A percentile compares a stretch with the other conserved stretches of the same genome.
phyloP scores from a whole-genome alignment of 1,140 invertebrate genomes.

The Zeugodacus cucurbitae region DNA sequence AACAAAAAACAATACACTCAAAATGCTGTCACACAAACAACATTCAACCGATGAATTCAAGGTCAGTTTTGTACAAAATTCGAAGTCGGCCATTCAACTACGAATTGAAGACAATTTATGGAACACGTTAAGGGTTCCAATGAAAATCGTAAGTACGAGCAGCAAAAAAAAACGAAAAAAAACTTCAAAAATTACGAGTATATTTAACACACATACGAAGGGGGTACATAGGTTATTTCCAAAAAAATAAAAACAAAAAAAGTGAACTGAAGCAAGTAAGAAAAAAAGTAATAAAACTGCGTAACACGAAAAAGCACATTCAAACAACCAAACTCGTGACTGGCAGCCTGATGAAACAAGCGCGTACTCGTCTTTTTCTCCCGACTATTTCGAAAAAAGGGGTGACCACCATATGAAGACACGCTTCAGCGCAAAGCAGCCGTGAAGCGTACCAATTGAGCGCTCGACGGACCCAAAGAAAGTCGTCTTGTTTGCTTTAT shows the following conservation, averaged over 20 bases:
- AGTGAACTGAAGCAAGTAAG: background rate
- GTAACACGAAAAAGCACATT: background rate
- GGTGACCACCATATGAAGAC: background rate
- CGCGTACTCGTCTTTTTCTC: background rate
- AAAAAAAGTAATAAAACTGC: background rate
- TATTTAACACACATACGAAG: background rate
- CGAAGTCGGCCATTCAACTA: constrained; percentile 18
- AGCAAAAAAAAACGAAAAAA: background rate
- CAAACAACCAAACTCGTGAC: background rate
- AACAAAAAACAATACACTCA: background rate
- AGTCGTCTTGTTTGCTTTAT: background rate
- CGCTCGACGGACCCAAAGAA: background rate
- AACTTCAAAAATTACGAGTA: background rate
- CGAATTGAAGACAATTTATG: constrained; percentile 35
- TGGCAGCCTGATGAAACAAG: background rate
- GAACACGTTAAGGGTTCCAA: constrained; percentile 36
- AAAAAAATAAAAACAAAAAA: background rate
- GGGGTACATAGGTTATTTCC: background rate
- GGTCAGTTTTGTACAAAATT: constrained; percentile 35
- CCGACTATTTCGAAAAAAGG: background rate
- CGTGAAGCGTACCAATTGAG: background rate
- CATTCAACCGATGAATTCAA: constrained; percentile 1
- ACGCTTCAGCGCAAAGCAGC: background rate
- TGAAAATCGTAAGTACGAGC: constrained; percentile 19
- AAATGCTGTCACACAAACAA: background rate